A percentile compares a stretch with the other conserved stretches of the same genome.
Conservation (phyloP, 2,113 vertebrate genomes). For the Tretioscincus oriximinensis region DNA sequence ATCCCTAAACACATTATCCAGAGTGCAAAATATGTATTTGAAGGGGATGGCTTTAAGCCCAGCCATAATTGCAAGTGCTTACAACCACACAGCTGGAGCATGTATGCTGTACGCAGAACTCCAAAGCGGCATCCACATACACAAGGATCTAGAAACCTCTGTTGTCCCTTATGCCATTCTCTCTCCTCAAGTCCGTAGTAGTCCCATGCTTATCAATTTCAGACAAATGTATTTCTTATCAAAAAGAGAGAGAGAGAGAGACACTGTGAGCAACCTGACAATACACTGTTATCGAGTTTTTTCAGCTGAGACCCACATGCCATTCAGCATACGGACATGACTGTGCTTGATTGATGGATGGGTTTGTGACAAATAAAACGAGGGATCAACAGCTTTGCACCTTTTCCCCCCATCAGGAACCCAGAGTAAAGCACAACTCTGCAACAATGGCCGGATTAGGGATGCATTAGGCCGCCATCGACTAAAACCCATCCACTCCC, state of each 20-base stretch:
- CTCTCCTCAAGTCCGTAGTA: constrained; percentile 88
- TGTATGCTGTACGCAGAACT: constrained; percentile 68
- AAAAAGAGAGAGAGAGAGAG: constrained; percentile 38
- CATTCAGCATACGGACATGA: constrained; percentile 88
- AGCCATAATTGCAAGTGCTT: constrained; percentile 27
- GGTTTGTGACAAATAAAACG: constrained; percentile 94
- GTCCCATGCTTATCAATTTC: constrained; percentile 93
- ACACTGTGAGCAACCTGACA: constrained; percentile 86
- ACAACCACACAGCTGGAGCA: constrained; percentile 64
- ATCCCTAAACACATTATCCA: no score
- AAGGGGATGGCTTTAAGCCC: constrained; percentile 33
- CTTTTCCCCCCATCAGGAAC: constrained; percentile 82
- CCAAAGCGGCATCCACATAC: constrained; percentile 89
- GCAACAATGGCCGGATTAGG: constrained; percentile 98
- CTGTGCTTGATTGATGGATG: constrained; percentile 96
- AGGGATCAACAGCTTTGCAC: constrained; percentile 95
- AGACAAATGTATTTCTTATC: constrained; percentile 99
- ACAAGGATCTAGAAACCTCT: constrained; percentile 80
- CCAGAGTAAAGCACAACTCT: constrained; percentile 89
- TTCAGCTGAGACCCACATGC: constrained; percentile 96
- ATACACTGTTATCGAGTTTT: constrained; percentile 98
- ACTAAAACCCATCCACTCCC: constrained; percentile 86
- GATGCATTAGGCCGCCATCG: constrained; percentile 98
- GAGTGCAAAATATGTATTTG: not conserved
- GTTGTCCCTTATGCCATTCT: constrained; percentile 74